Percentiles rank a stretch among this genome's conserved stretches.
Evolutionary conservation across 92 coral and sea anemone species (phyloP).

Genomic region (Zoanthus solanderi): DNA sequence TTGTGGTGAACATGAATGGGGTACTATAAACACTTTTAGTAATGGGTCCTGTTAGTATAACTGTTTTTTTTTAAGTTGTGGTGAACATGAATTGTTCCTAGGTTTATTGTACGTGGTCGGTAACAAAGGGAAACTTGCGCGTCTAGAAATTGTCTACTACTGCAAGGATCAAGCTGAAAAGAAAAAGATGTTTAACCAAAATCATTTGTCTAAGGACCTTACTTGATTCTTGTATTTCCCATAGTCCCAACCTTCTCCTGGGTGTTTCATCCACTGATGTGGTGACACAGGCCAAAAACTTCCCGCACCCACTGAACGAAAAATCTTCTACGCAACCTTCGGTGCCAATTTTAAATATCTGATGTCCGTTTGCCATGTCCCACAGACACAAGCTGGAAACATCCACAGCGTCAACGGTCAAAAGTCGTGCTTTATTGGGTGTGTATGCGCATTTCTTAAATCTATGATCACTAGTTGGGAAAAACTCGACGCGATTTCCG

Average conservation of each 20-base stretch:
- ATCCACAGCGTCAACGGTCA: conserved; percentile 10
- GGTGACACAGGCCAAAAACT: conserved; percentile 26
- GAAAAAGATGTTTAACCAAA: too few relatives aligned
- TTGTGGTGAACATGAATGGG: too few relatives aligned
- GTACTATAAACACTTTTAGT: too few relatives aligned
- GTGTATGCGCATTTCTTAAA: conserved; percentile 26
- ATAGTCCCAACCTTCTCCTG: conserved; percentile 1
- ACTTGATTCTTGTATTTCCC: conserved; percentile 20
- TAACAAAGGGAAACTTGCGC: too few relatives aligned
- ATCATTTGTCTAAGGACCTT: background rate
- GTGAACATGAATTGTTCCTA: too few relatives aligned
- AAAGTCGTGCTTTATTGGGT: conserved; percentile 1
- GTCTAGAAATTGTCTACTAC: too few relatives aligned
- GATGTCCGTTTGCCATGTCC: conserved; percentile 28
- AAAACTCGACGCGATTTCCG: conserved; percentile 22
- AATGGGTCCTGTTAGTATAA: too few relatives aligned
- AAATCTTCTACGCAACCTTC: background rate
- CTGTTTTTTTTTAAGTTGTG: too few relatives aligned
- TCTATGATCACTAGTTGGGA: conserved; percentile 14
- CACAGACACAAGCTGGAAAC: conserved; percentile 20
- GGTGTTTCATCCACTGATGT: background rate
- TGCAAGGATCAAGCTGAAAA: too few relatives aligned
- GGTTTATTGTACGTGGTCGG: too few relatives aligned
- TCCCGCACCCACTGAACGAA: conserved; percentile 15
- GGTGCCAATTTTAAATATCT: background rate